These are phyloP conservation scores for Amia ocellicauda DNA, from an alignment of 2,113 vertebrate genomes.

Conservation along the genomic window DNA sequence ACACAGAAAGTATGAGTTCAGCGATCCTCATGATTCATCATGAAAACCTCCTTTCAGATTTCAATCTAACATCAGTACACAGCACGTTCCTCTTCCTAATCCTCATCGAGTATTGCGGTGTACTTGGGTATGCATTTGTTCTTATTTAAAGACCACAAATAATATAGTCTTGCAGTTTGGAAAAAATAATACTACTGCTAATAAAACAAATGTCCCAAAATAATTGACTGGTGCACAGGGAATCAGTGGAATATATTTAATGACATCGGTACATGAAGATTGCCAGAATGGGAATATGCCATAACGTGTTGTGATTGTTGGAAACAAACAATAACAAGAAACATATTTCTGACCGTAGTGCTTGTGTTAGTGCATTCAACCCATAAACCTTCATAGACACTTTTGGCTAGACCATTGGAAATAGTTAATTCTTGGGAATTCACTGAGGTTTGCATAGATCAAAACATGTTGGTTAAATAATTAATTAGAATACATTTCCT, in stretches of 20 bases:
- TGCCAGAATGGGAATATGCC: background rate
- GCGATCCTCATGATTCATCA: no score
- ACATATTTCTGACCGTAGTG: background rate
- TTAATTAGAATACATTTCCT: background rate
- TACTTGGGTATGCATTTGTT: background rate
- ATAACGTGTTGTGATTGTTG: background rate
- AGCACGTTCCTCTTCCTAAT: background rate
- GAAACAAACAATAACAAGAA: constrained; percentile 7
- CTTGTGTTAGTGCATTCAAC: background rate
- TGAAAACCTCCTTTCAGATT: no score
- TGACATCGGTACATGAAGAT: background rate
- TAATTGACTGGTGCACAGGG: background rate
- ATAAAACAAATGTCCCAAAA: background rate
- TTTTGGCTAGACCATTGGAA: background rate
- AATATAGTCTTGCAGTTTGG: background rate
- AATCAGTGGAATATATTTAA: background rate
- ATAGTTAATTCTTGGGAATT: background rate
- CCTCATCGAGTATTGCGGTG: background rate
- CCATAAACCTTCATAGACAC: background rate
- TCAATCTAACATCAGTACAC: background rate
- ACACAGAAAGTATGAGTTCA: no score
- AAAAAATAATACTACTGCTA: constrained; percentile 4
- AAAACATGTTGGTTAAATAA: background rate
- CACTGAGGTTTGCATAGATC: background rate
- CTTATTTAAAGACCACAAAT: background rate